A percentile compares a stretch with the other conserved stretches of the same genome.
Evolutionary conservation across 2,888 invertebrate species (phyloP).

Genomic region (Sesia bembeciformis): DNA sequence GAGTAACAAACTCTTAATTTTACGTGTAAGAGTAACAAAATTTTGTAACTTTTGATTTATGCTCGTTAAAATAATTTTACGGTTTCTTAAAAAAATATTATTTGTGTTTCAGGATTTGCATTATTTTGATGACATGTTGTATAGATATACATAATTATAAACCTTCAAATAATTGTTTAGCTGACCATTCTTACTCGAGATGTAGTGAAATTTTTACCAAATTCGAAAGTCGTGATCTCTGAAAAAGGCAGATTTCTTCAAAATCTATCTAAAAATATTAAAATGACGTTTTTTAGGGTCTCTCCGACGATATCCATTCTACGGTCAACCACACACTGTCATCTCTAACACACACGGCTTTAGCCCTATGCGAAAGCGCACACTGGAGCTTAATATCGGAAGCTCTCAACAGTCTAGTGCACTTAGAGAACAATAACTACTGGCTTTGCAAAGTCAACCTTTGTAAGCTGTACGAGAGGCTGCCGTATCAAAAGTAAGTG

Average conservation of each 20-base stretch:
- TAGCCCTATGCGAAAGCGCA: constrained; percentile 75
- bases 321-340: constrained; percentile 82
- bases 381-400: constrained; percentile 72
- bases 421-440: constrained; percentile 82
- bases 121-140: too few species aligned
- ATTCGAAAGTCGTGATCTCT: too few species aligned
- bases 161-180: too few species aligned
- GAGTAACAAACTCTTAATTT: background rate
- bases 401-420: constrained; percentile 76
- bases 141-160: too few species aligned
- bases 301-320: constrained; percentile 83
- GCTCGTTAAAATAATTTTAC: background rate
- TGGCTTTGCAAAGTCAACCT: constrained; percentile 86
- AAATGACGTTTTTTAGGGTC: constrained; percentile 65
- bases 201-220: too few species aligned
- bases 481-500: constrained; percentile 57
- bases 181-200: too few species aligned
- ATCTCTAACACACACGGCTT: constrained; percentile 74
- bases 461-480: constrained; percentile 50
- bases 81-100: too few species aligned
- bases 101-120: too few species aligned
- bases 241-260: too few species aligned
- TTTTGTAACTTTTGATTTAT: too few species aligned
- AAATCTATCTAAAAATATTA: background rate
- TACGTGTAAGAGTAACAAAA: too few species aligned